Evolutionary conservation across 2,797 vertebrate genomes (phyloP).

Genomic region (Cuniculus paca): DNA sequence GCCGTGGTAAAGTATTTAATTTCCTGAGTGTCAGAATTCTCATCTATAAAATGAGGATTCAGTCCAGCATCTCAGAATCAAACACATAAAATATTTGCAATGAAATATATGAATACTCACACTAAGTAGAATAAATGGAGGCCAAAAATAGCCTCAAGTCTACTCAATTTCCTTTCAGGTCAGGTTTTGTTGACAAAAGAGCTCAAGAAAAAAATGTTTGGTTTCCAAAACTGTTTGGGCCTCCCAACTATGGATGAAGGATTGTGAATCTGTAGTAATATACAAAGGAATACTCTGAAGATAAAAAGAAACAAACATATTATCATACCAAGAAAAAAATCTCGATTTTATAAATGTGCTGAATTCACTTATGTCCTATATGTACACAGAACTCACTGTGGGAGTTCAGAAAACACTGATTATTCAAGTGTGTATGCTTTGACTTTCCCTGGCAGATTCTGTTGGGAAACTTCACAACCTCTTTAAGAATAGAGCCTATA

Average conservation of each 20-base stretch:
- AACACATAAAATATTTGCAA: constrained; percentile 30
- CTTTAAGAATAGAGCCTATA: neutral
- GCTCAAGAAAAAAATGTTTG: neutral
- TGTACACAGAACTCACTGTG: neutral
- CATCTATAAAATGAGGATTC: constrained; percentile 18
- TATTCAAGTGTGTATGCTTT: neutral
- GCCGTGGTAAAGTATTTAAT: neutral
- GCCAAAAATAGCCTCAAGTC: neutral
- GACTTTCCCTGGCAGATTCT: neutral
- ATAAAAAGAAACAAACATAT: neutral
- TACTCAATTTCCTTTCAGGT: neutral
- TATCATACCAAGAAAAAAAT: neutral
- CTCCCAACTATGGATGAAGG: neutral
- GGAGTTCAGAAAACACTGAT: neutral
- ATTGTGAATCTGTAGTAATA: neutral
- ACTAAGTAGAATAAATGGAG: neutral
- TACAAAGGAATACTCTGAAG: neutral
- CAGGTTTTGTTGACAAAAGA: constrained; percentile 5
- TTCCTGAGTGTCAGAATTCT: constrained; percentile 39
- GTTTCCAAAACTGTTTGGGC: neutral
- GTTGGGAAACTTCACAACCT: neutral
- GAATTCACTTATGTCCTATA: neutral
- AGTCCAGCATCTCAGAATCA: constrained; percentile 36
- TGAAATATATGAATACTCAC: neutral
- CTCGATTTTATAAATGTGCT: neutral